These are phyloP conservation scores for Phalloptychus januarius DNA, from an alignment of 2,797 vertebrate genomes.

Conservation along the genomic window DNA sequence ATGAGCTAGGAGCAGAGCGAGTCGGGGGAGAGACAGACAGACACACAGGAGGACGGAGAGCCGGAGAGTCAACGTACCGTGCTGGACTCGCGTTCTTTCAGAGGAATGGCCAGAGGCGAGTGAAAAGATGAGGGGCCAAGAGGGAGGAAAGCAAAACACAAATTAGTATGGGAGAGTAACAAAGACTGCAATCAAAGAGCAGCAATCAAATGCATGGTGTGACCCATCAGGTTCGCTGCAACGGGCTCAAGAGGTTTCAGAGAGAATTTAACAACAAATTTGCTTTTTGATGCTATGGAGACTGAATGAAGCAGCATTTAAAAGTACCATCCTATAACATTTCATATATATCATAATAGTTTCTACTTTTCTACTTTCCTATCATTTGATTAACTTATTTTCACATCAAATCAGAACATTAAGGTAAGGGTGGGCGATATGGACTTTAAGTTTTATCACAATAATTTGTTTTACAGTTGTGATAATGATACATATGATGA, in stretches of 20 bases:
- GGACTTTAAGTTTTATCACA: no score
- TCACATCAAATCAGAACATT: neutral
- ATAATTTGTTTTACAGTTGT: no score
- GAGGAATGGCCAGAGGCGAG: slow-evolving; percentile 66
- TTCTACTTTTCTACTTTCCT: neutral
- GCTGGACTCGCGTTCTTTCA: slow-evolving; percentile 92
- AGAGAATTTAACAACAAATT: neutral
- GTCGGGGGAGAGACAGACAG: slow-evolving; percentile 31
- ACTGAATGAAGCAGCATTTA: neutral
- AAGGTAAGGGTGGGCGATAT: no score
- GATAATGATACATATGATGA: no score
- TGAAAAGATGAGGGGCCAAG: slow-evolving; percentile 76
- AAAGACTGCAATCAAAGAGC: slow-evolving; percentile 12
- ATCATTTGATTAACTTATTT: neutral
- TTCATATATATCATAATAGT: neutral
- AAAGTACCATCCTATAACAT: neutral
- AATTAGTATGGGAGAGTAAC: slow-evolving; percentile 66
- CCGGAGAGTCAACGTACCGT: slow-evolving; percentile 83
- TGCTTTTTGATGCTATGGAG: neutral
- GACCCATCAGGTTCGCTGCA: neutral
- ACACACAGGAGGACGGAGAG: slow-evolving; percentile 34
- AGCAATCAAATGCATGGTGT: neutral
- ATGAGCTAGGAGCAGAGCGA: slow-evolving; percentile 41
- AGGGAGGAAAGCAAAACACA: slow-evolving; percentile 68
- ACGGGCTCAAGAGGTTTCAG: neutral